Conservation (phyloP, 1,140 invertebrate genomes). For the Heterodera schachtii region DNA sequence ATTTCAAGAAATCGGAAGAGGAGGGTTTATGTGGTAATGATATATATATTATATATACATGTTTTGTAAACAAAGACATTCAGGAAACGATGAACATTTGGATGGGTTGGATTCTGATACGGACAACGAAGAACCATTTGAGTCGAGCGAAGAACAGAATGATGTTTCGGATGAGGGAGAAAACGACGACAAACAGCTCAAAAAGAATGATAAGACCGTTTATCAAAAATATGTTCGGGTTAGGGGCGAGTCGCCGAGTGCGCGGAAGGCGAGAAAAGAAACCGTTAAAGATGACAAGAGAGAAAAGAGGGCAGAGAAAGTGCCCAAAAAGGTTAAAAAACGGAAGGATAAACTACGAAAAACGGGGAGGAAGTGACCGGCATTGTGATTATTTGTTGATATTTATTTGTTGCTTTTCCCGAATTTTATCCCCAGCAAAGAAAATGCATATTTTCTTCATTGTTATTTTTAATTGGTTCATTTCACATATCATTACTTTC, state of each 20-base stretch:
- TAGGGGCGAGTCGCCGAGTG: slow-evolving; percentile 81
- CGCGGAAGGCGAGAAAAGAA: slow-evolving; percentile 74
- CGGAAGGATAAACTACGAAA: slow-evolving; percentile 58
- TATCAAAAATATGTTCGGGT: slow-evolving; percentile 50
- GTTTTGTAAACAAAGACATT: neutral
- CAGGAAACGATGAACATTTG: slow-evolving; percentile 23
- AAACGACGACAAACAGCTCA: slow-evolving; percentile 1
- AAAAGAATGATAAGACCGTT: slow-evolving; percentile 27
- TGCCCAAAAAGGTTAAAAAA: slow-evolving; percentile 95
- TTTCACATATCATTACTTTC: too few relatives aligned
- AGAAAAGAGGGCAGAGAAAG: slow-evolving; percentile 80
- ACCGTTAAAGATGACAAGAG: slow-evolving; percentile 75
- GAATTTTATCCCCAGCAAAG: neutral
- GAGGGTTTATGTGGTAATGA: neutral
- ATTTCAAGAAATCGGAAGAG: neutral
- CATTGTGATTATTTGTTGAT: neutral
- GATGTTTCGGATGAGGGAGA: slow-evolving; percentile 34
- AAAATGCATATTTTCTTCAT: neutral
- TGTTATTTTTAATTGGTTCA: slow-evolving; percentile 12
- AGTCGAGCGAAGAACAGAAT: slow-evolving; percentile 58
- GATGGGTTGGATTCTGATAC: neutral
- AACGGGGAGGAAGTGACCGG: slow-evolving; percentile 17
- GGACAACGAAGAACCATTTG: slow-evolving; percentile 1
- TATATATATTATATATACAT: neutral
- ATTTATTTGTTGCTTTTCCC: slow-evolving; percentile 22